phyloP scores from a whole-genome alignment of 2,888 invertebrate species.

The Drosophila quinaria region DNA sequence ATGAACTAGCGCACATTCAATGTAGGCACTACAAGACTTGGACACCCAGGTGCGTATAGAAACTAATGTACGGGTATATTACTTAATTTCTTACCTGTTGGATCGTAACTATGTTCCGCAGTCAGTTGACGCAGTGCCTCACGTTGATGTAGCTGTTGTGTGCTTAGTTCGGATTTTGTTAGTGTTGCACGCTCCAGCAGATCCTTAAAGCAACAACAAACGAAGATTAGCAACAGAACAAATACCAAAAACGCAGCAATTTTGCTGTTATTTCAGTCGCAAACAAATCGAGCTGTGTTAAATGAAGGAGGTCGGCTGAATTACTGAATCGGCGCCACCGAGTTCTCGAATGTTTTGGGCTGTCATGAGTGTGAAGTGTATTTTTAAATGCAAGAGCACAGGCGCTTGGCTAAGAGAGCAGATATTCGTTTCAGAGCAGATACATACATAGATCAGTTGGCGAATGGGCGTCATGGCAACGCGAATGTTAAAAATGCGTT shows the following conservation, averaged over 20 bases:
- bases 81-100: constrained; percentile 52
- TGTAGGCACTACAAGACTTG: constrained; percentile 28
- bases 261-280: constrained; percentile 30
- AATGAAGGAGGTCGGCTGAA: constrained; percentile 56
- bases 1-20: constrained; percentile 72
- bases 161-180: constrained; percentile 42
- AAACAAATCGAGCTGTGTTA: constrained; percentile 32
- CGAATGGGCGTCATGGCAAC: constrained; percentile 50
- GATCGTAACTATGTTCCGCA: constrained; percentile 64
- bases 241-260: constrained; percentile 59
- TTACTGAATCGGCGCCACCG: constrained; percentile 58
- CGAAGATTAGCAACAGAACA: constrained; percentile 52
- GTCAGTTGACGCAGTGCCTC: constrained; percentile 63
- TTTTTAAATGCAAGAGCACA: constrained; percentile 66
- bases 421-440: constrained; percentile 6
- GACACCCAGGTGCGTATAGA: constrained; percentile 47
- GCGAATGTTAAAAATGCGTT: constrained; percentile 7
- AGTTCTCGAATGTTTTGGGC: constrained; percentile 39
- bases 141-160: constrained; percentile 55
- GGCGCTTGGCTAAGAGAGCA: constrained; percentile 18
- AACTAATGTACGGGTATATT: constrained; percentile 1
- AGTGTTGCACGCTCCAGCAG: constrained; percentile 69
- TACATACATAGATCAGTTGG: constrained; percentile 34
- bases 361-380: constrained; percentile 64
- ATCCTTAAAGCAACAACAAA: constrained; percentile 78